Conservation (phyloP, 2,797 vertebrate species). For the Merluccius polli region DNA sequence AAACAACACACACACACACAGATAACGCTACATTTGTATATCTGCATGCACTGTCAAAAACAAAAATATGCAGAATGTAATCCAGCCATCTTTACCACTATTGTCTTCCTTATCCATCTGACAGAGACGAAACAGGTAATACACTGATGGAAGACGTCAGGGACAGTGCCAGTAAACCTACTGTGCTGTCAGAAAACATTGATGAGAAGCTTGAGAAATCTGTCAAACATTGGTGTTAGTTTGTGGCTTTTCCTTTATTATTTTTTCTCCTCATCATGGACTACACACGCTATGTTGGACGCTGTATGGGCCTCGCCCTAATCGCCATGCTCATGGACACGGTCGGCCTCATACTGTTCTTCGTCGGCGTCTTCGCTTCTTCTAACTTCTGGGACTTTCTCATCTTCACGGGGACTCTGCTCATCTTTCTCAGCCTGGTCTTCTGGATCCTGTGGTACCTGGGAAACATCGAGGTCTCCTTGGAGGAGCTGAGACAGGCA, state of each 20-base stretch:
- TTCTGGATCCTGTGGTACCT: slow-evolving; percentile 82
- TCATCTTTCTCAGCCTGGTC: slow-evolving; percentile 74
- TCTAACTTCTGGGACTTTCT: slow-evolving; percentile 79
- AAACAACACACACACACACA: neutral
- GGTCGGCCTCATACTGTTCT: slow-evolving; percentile 67
- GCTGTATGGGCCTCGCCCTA: slow-evolving; percentile 57
- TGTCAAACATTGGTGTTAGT: no score
- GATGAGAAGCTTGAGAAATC: no score
- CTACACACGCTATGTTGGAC: slow-evolving; percentile 28
- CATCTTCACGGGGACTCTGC: slow-evolving; percentile 67
- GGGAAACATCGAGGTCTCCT: slow-evolving; percentile 69
- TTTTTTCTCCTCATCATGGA: slow-evolving; percentile 52
- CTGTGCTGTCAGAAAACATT: no score
- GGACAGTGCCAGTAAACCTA: no score
- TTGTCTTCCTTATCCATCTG: neutral
- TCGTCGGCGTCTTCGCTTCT: slow-evolving; percentile 66
- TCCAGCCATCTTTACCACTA: neutral
- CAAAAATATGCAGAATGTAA: neutral
- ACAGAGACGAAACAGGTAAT: neutral
- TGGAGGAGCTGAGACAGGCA: slow-evolving; percentile 42
- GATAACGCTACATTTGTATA: neutral
- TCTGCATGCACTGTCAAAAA: neutral
- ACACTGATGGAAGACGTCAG: neutral
- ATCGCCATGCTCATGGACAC: slow-evolving; percentile 66
- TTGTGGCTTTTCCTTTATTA: no score